Evolutionary conservation across 2,888 invertebrate genomes (phyloP).

Genomic region (Lasioglossum lativentre): DNA sequence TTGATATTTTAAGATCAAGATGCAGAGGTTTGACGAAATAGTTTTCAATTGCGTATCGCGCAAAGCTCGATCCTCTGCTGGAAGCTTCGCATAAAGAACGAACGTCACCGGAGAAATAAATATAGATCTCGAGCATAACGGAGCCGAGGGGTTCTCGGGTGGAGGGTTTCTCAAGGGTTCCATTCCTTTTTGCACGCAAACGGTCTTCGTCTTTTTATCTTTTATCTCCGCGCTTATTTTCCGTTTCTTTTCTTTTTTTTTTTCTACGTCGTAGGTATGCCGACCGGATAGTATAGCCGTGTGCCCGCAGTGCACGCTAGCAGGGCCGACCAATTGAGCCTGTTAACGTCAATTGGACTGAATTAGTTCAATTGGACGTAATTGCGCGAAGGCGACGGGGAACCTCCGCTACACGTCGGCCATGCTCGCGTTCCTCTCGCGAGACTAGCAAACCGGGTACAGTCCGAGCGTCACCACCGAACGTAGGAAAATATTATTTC

Average conservation of each 20-base stretch:
- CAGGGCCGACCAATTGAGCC: constrained; percentile 81
- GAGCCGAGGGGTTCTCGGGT: background rate
- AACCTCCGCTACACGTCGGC: constrained; percentile 75
- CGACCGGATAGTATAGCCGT: constrained; percentile 65
- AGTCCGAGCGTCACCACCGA: constrained; percentile 15
- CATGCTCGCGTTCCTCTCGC: constrained; percentile 66
- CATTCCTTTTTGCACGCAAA: constrained; percentile 49
- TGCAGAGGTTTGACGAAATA: background rate
- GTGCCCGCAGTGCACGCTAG: constrained; percentile 64
- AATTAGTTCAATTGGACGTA: constrained; percentile 83
- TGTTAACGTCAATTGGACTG: constrained; percentile 84
- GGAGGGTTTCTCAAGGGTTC: constrained; percentile 7
- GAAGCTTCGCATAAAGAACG: background rate
- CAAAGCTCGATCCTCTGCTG: background rate
- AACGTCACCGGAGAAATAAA: constrained; percentile 5
- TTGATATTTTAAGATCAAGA: background rate
- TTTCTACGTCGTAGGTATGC: constrained; percentile 69
- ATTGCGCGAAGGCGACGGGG: constrained; percentile 83
- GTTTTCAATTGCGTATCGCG: background rate
- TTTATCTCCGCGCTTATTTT: constrained; percentile 17
- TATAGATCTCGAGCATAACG: constrained; percentile 26
- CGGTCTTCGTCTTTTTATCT: background rate
- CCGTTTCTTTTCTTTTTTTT: constrained; percentile 53
- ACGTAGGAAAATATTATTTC: constrained; percentile 6
- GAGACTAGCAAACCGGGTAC: constrained; percentile 29